Evolutionary conservation across 2,888 invertebrate genomes (phyloP).

Genomic region (Nebria brevicollis): DNA sequence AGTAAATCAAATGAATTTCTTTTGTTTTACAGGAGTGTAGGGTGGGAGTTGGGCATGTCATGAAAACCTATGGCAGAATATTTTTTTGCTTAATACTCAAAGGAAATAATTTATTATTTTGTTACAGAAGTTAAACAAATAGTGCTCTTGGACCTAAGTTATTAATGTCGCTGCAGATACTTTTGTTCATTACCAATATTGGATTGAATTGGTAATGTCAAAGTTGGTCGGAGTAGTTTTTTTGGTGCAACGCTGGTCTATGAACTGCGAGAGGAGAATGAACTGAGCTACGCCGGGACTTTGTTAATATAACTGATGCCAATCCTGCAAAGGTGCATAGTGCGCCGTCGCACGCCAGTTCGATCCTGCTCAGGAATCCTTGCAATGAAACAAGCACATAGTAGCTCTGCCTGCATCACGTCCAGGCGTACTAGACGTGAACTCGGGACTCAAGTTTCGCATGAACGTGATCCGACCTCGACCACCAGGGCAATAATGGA

Average conservation of each 20-base stretch:
- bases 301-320: background rate
- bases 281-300: background rate
- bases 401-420: background rate
- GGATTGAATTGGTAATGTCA: background rate
- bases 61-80: background rate
- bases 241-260: background rate
- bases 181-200: background rate
- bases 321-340: background rate
- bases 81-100: too few species aligned
- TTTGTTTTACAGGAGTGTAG: background rate
- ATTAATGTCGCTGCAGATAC: background rate
- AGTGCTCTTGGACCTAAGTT: background rate
- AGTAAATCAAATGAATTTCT: background rate
- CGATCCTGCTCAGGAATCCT: background rate
- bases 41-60: background rate
- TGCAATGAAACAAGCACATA: background rate
- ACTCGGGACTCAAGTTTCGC: background rate
- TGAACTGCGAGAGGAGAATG: background rate
- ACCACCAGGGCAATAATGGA: background rate
- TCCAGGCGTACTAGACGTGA: background rate
- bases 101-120: too few species aligned
- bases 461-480: background rate
- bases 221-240: background rate
- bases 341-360: background rate
- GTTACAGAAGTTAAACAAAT: background rate